Conservation (phyloP, 2,888 invertebrate species). For the Sinhomidia bicolor region DNA sequence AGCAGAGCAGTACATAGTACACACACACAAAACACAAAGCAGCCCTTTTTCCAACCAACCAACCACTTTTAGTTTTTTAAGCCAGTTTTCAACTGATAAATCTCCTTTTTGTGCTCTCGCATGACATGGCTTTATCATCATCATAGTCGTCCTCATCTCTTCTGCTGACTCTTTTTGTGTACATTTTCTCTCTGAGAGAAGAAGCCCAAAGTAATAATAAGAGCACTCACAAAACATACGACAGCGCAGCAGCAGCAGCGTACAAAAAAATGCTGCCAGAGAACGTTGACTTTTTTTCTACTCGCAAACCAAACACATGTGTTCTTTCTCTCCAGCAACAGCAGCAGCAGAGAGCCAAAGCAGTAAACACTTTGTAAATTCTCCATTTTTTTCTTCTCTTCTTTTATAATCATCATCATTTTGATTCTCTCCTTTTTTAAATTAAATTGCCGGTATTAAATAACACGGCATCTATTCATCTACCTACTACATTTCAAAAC, state of each 20-base stretch:
- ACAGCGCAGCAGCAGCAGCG: neutral
- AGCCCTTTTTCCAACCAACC: neutral
- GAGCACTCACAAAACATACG: constrained; percentile 6
- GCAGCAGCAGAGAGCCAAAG: no score
- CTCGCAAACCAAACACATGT: neutral
- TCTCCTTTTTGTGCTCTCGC: constrained; percentile 19
- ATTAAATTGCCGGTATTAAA: constrained; percentile 51
- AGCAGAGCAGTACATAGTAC: neutral
- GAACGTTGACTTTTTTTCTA: constrained; percentile 12
- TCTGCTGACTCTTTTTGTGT: neutral
- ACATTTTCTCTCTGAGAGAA: neutral
- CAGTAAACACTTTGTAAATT: constrained; percentile 15
- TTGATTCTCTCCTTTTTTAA: neutral
- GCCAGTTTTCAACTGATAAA: constrained; percentile 32
- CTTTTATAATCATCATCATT: neutral
- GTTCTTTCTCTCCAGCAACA: neutral
- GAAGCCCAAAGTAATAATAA: neutral
- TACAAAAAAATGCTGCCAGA: neutral
- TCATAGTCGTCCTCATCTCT: neutral
- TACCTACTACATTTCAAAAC: neutral
- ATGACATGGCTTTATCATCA: constrained; percentile 17
- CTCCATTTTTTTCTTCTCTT: neutral
- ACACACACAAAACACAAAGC: neutral
- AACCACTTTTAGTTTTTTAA: constrained; percentile 15
- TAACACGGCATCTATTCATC: neutral